Evolutionary conservation across 2,797 vertebrate species (phyloP), one percentile per base, ranked within the genome.

Genomic region (Argentina silus): DNA sequence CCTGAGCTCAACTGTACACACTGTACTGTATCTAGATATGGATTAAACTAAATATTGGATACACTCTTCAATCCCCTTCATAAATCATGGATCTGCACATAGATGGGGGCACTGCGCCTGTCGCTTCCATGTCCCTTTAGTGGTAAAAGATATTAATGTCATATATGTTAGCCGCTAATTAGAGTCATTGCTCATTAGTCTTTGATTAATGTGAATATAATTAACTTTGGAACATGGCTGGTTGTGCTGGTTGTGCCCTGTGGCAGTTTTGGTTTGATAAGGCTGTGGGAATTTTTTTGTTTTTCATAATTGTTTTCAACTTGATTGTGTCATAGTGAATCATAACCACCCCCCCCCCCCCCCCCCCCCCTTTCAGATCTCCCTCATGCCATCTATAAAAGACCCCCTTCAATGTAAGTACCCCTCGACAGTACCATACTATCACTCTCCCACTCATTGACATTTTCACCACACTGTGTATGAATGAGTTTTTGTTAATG

Each of bases 391-490:
- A 95, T 96, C 91, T 95, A 93, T 92, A 96, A 96, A 91, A 90
- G 92, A 83, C 85, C 92, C 79, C 87, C 91, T 87, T 88, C 93
- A 72, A 92, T 94, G 97, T 99, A 95, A 98, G 97, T 97, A 86
- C 72, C 8, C 42, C 83, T 89, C 80, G 63, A 83, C 77, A 82
- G 88, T 85, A 72, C 78, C 47, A 69, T 74, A 77, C 62, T 12
- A 2, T 21, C 8, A 15, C 43, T 9, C 21, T 53, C 55, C 14
- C 12, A 3, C 21, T 55, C 61, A 72, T 71, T 84, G 80, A 79
- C 83, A 81, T 81, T 82, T 81, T 69, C 23, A 70, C 43, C 27
- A 36, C 2, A 36, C 4, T 36, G 27, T 36, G 2, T 36, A 36
- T 3, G 43, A 82, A 56, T 65, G n/a, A 63, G 63, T 42, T 23